A percentile compares a stretch with the other conserved stretches of the same genome.
Conservation (phyloP, 1,140 invertebrate genomes). For the Doryteuthis pealeii region DNA sequence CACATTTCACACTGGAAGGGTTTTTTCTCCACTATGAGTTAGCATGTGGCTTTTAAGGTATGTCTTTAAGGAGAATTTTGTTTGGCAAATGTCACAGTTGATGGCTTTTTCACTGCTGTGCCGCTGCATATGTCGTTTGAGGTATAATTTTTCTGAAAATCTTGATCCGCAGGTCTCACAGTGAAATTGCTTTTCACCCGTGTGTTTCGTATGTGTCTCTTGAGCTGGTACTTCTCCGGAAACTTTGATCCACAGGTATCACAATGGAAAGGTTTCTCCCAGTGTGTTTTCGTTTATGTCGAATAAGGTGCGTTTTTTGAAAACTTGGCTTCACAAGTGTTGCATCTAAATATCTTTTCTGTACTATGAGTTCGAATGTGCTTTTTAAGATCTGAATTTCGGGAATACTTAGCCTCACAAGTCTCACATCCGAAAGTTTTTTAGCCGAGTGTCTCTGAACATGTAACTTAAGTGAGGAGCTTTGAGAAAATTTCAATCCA, state of each 20-base stretch:
- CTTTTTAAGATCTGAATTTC: too few species aligned
- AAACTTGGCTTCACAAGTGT: not conserved
- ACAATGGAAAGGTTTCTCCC: not conserved
- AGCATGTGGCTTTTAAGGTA: not conserved
- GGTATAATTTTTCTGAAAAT: constrained; percentile 13
- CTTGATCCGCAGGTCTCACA: constrained; percentile 6
- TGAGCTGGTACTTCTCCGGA: not conserved
- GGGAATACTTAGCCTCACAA: too few species aligned
- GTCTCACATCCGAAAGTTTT: too few species aligned
- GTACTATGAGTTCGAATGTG: not conserved
- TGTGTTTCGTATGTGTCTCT: not conserved
- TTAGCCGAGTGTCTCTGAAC: too few species aligned
- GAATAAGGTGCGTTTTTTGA: not conserved
- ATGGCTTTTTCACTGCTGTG: not conserved
- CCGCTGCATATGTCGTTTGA: not conserved
- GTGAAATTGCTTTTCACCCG: not conserved
- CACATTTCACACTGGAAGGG: too few species aligned
- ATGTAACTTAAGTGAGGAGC: too few species aligned
- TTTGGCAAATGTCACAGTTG: not conserved
- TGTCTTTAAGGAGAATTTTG: not conserved
- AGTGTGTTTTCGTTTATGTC: constrained; percentile 3
- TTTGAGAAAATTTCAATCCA: too few species aligned
- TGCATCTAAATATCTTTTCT: not conserved
- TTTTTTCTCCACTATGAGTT: too few species aligned
- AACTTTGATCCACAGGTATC: not conserved